A percentile compares a stretch with the other conserved stretches of the same genome.
Evolutionary conservation across 2,888 invertebrate genomes (phyloP).

Genomic region (Lobophora halterata): DNA sequence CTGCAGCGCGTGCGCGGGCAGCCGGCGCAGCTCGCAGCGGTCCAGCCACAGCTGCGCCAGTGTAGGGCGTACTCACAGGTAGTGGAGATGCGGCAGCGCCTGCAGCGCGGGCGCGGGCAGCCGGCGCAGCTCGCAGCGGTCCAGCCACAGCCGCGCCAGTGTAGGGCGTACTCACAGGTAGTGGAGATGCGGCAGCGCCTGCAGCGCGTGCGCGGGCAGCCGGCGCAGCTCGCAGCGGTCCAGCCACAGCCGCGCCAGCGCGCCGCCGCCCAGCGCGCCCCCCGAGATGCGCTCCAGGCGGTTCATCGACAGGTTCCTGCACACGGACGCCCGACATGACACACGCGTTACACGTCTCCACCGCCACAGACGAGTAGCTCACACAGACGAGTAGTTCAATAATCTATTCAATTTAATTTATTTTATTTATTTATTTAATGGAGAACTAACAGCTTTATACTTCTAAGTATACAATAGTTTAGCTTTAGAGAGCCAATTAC

Average conservation of each 20-base stretch:
- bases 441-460: no score
- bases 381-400: no score
- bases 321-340: constrained; percentile 45
- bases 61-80: constrained; percentile 75
- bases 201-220: constrained; percentile 78
- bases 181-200: constrained; percentile 73
- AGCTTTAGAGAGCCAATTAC: no score
- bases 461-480: no score
- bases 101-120: constrained; percentile 84
- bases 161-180: constrained; percentile 81
- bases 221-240: constrained; percentile 81
- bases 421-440: no score
- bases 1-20: not conserved
- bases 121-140: constrained; percentile 79
- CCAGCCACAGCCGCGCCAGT: no score
- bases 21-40: constrained; percentile 67
- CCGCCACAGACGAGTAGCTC: no score
- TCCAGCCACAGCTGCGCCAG: constrained; percentile 75
- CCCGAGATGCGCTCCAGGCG: constrained; percentile 84
- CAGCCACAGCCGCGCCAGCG: constrained; percentile 83
- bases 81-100: constrained; percentile 78
- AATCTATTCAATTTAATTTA: no score
- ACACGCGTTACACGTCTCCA: constrained; percentile 29
- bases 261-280: constrained; percentile 81
- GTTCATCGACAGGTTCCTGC: constrained; percentile 89